phyloP scores from a whole-genome alignment of 2,888 invertebrate genomes.

The Allolobophora icterica region DNA sequence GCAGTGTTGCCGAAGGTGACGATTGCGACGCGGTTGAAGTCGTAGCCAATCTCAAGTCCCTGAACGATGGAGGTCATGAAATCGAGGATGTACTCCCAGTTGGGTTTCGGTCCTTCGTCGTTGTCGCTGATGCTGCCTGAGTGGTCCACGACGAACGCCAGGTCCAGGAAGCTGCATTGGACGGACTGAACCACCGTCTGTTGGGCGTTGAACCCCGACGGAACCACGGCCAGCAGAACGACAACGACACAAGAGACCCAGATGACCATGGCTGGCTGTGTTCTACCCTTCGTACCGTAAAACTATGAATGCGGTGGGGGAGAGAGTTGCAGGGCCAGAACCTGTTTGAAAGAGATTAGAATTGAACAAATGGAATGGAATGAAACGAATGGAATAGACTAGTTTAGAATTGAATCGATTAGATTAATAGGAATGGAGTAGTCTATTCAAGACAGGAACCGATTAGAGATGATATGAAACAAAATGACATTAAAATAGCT shows the following conservation, averaged over 20 bases:
- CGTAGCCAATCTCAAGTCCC: slow-evolving; percentile 6
- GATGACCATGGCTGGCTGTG: background rate
- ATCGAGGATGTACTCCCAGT: slow-evolving; percentile 30
- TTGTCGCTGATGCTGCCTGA: slow-evolving; percentile 35
- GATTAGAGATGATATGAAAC: no score
- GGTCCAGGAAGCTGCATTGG: slow-evolving; percentile 25
- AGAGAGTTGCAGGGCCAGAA: background rate
- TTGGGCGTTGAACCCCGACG: background rate
- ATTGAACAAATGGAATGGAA: background rate
- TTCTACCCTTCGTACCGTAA: background rate
- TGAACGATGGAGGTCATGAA: slow-evolving; percentile 19
- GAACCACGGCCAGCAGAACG: background rate
- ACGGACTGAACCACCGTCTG: background rate
- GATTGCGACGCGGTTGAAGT: background rate
- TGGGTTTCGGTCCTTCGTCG: slow-evolving; percentile 22
- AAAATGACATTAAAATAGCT: no score
- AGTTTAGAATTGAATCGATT: no score
- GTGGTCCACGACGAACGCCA: slow-evolving; percentile 32
- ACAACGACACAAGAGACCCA: background rate
- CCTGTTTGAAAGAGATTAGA: background rate
- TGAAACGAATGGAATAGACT: background rate
- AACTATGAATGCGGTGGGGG: background rate
- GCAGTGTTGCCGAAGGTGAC: slow-evolving; percentile 28
- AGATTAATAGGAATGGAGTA: no score
- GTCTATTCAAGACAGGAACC: no score